Conservation (phyloP, 2,888 invertebrate species). For the Sinhomidia bicolor region DNA sequence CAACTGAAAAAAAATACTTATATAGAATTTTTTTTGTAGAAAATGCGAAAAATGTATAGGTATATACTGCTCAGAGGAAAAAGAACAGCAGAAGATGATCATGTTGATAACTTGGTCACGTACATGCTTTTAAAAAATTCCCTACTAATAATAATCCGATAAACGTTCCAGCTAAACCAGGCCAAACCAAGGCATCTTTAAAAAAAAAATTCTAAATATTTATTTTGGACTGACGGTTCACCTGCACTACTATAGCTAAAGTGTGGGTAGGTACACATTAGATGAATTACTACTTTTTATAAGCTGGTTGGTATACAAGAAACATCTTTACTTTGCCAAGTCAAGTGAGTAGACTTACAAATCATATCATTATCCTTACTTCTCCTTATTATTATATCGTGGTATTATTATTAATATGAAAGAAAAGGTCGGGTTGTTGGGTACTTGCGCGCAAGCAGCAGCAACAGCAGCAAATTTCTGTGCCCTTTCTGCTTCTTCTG, state of each 20-base stretch:
- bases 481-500: not conserved
- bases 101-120: slow-evolving; percentile 42
- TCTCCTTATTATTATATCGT: not conserved
- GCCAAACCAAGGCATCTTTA: too few relatives aligned
- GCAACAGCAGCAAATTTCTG: slow-evolving; percentile 19
- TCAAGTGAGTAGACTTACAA: slow-evolving; percentile 12
- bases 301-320: too few relatives aligned
- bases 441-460: not conserved
- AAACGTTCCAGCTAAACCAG: too few relatives aligned
- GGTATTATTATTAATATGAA: slow-evolving; percentile 21
- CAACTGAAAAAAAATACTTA: not conserved
- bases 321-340: not conserved
- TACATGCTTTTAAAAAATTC: slow-evolving; percentile 29
- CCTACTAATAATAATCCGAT: slow-evolving; percentile 15
- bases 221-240: too few relatives aligned
- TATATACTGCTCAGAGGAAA: not conserved
- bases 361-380: slow-evolving; percentile 2
- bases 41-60: not conserved
- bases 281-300: too few relatives aligned
- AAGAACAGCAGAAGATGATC: not conserved
- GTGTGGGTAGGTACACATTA: too few relatives aligned
- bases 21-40: not conserved
- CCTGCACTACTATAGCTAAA: too few relatives aligned
- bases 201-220: too few relatives aligned
- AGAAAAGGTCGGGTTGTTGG: slow-evolving; percentile 7